Percentiles rank a stretch among this genome's conserved stretches.
Evolutionary conservation across 2,888 invertebrate species (phyloP).

Genomic region (Alloplasta piceator): DNA sequence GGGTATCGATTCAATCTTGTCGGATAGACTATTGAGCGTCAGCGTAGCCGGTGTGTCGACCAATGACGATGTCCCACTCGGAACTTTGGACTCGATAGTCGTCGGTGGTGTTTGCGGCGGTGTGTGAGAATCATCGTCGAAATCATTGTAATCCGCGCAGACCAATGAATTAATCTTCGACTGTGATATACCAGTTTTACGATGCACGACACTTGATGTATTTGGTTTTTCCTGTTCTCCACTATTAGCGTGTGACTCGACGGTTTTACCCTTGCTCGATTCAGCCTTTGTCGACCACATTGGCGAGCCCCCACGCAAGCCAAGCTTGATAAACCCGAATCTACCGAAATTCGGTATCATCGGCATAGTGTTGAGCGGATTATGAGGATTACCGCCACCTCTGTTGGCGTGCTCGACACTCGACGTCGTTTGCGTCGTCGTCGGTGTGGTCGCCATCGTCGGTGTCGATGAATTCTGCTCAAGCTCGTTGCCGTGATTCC

Average conservation of each 20-base stretch:
- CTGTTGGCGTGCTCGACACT: slow-evolving; percentile 81
- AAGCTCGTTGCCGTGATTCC: slow-evolving; percentile 76
- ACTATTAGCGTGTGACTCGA: slow-evolving; percentile 80
- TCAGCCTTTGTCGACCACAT: slow-evolving; percentile 86
- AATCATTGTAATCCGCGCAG: slow-evolving; percentile 86
- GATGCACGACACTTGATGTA: slow-evolving; percentile 80
- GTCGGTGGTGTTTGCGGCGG: slow-evolving; percentile 85
- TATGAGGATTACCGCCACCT: slow-evolving; percentile 85
- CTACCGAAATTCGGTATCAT: slow-evolving; percentile 86
- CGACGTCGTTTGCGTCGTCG: slow-evolving; percentile 85
- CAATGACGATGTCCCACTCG: slow-evolving; percentile 66
- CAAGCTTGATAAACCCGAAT: slow-evolving; percentile 86
- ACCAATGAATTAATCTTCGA: slow-evolving; percentile 85
- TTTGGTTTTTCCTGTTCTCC: slow-evolving; percentile 83
- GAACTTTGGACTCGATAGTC: slow-evolving; percentile 69
- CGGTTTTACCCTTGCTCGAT: slow-evolving; percentile 80
- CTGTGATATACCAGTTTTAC: slow-evolving; percentile 80
- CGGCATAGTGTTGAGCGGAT: slow-evolving; percentile 86
- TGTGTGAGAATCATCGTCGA: slow-evolving; percentile 86
- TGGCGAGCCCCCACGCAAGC: slow-evolving; percentile 87
- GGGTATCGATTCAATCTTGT: slow-evolving; percentile 83
- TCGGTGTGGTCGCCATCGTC: slow-evolving; percentile 77
- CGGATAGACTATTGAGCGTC: slow-evolving; percentile 80
- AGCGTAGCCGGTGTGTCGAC: slow-evolving; percentile 64
- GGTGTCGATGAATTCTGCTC: slow-evolving; percentile 70